Conservation (phyloP, 2,797 vertebrate genomes). For the Liasis olivaceus region DNA sequence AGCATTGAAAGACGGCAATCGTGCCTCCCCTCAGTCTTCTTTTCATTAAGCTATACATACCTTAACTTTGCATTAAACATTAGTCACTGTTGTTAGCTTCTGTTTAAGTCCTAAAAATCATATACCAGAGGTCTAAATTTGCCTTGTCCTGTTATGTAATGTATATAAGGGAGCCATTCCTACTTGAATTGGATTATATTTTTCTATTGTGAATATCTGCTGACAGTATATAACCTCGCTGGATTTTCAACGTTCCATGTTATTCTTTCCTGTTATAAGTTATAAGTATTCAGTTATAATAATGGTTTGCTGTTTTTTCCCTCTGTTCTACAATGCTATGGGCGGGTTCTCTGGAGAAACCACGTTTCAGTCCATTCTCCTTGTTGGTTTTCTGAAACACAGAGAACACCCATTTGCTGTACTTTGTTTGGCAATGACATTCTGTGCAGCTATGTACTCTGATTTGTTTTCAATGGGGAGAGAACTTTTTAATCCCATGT, state of each 20-base stretch:
- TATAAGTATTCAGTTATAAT: too few relatives aligned
- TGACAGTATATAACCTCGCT: neutral
- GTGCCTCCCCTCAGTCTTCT: too few relatives aligned
- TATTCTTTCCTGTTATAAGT: too few relatives aligned
- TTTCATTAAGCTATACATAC: too few relatives aligned
- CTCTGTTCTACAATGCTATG: neutral
- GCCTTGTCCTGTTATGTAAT: neutral
- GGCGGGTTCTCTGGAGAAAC: neutral
- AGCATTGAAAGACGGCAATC: too few relatives aligned
- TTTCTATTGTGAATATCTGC: neutral
- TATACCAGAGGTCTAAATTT: neutral
- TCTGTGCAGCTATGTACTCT: neutral
- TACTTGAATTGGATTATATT: neutral
- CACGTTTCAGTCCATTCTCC: neutral
- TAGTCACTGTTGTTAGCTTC: neutral
- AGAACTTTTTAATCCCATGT: neutral
- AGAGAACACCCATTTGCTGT: neutral
- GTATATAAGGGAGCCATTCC: neutral
- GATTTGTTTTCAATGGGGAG: slow-evolving; percentile 1
- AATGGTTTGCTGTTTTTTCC: neutral
- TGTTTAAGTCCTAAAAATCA: neutral
- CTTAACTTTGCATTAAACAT: neutral
- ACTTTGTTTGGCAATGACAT: too few relatives aligned
- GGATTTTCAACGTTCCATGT: neutral
- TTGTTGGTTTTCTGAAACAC: neutral